phyloP scores from a whole-genome alignment of 2,797 vertebrate species.

The Syngnathus rostellatus region DNA sequence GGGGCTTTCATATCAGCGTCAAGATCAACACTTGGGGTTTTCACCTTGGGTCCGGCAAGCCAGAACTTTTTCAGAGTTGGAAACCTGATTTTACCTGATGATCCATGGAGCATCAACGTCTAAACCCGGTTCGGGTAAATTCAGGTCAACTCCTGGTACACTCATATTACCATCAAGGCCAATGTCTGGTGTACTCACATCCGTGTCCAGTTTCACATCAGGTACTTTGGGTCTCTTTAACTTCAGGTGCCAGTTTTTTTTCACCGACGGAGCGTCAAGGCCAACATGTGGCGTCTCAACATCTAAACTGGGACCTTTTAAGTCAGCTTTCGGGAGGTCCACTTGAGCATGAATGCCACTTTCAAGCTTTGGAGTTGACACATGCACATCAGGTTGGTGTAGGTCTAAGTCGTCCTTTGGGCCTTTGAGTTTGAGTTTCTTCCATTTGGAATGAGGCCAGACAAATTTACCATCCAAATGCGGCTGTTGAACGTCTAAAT shows the following conservation, averaged over 20 bases:
- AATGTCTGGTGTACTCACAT: slow-evolving; percentile 39
- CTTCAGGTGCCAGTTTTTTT: slow-evolving; percentile 55
- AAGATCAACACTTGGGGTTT: slow-evolving; percentile 43
- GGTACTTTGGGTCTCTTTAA: slow-evolving; percentile 51
- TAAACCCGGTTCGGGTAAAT: slow-evolving; percentile 27
- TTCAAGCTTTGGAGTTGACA: slow-evolving; percentile 44
- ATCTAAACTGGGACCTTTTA: slow-evolving; percentile 30
- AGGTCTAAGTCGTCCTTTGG: slow-evolving; percentile 39
- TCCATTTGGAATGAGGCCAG: slow-evolving; percentile 48
- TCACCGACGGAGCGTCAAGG: slow-evolving; percentile 41
- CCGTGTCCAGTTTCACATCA: slow-evolving; percentile 39
- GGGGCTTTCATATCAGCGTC: slow-evolving; percentile 34
- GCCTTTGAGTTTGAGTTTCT: slow-evolving; percentile 47
- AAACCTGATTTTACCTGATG: slow-evolving; percentile 42
- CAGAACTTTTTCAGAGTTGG: slow-evolving; percentile 43
- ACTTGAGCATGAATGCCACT: slow-evolving; percentile 45
- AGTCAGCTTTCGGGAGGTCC: slow-evolving; percentile 43
- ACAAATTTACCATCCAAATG: slow-evolving; percentile 45
- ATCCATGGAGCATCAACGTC: slow-evolving; percentile 39
- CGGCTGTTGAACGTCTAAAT: slow-evolving; percentile 35
- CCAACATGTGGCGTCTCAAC: slow-evolving; percentile 36
- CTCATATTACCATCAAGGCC: slow-evolving; percentile 32
- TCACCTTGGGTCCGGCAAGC: slow-evolving; percentile 37
- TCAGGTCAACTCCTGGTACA: slow-evolving; percentile 33
- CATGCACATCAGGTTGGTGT: slow-evolving; percentile 26